These are phyloP conservation scores for Silurus meridionalis DNA, from an alignment of 2,113 vertebrate genomes.

Conservation along the genomic window DNA sequence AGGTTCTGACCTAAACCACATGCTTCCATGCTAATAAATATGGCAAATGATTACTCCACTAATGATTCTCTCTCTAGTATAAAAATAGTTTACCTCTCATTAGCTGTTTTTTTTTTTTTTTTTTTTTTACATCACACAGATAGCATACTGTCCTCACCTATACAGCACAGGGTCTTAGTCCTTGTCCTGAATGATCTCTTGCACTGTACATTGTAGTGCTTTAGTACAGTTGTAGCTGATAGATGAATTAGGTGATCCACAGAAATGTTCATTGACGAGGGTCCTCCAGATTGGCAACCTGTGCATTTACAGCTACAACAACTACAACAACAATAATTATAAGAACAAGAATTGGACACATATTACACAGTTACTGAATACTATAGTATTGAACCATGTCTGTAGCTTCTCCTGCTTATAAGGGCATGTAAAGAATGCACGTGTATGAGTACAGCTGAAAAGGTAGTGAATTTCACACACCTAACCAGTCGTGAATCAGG, in stretches of 20 bases:
- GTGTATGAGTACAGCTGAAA: neutral
- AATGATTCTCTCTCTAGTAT: neutral
- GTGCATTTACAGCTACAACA: too few relatives aligned
- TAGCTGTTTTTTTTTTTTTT: too few relatives aligned
- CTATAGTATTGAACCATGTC: neutral
- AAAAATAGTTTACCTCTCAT: neutral
- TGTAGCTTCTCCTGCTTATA: neutral
- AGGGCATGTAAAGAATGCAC: neutral
- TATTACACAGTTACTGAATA: neutral
- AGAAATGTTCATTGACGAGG: too few relatives aligned
- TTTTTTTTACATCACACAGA: neutral
- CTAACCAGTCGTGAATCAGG: neutral
- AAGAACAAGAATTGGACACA: too few relatives aligned
- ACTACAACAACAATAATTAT: too few relatives aligned
- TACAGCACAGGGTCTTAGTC: neutral
- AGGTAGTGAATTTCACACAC: constrained; percentile 5
- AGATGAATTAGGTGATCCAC: too few relatives aligned
- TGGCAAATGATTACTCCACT: neutral
- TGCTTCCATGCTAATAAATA: neutral
- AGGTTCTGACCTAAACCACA: neutral
- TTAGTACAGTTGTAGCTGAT: too few relatives aligned
- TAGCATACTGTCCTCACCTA: neutral
- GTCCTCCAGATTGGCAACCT: too few relatives aligned
- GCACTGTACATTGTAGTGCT: neutral
- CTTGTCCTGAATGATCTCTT: neutral